These are phyloP conservation scores for Microplitis manilae DNA, from an alignment of 2,888 invertebrate genomes.

Conservation along the genomic window DNA sequence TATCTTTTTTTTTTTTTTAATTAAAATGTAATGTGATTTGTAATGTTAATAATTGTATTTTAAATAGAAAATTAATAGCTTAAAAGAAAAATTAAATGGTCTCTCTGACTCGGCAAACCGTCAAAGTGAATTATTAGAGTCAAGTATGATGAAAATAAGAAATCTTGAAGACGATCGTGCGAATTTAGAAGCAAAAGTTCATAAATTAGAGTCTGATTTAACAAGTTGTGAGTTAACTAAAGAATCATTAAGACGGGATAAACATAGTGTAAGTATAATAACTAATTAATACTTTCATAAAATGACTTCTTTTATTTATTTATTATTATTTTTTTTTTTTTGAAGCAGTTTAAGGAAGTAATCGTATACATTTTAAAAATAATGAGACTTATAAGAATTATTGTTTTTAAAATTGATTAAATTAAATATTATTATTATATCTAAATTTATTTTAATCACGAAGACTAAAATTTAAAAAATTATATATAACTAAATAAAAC, in stretches of 20 bases:
- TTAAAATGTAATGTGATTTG: not conserved
- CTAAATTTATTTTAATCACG: too few relatives aligned
- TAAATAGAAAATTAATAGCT: constrained; percentile 81
- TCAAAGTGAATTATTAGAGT: constrained; percentile 73
- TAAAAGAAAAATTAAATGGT: constrained; percentile 83
- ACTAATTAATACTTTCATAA: not conserved
- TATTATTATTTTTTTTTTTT: too few relatives aligned
- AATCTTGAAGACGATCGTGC: constrained; percentile 84
- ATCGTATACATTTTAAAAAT: too few relatives aligned
- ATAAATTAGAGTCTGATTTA: constrained; percentile 86
- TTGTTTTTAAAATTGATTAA: too few relatives aligned
- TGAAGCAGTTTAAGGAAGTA: too few relatives aligned
- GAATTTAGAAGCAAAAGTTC: constrained; percentile 81
- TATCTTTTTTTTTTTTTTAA: not conserved
- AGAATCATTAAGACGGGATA: constrained; percentile 83
- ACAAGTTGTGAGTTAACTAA: constrained; percentile 81
- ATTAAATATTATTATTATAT: too few relatives aligned
- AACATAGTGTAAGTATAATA: constrained; percentile 78
- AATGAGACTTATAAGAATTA: too few relatives aligned
- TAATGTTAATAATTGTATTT: constrained; percentile 13
- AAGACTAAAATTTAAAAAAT: not conserved
- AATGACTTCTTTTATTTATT: too few relatives aligned
- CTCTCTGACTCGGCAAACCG: constrained; percentile 82
- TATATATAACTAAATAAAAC: not conserved
- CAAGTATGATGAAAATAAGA: constrained; percentile 71